These are phyloP conservation scores for Apotomis turbidana DNA, from an alignment of 2,888 invertebrate species.

Conservation along the genomic window DNA sequence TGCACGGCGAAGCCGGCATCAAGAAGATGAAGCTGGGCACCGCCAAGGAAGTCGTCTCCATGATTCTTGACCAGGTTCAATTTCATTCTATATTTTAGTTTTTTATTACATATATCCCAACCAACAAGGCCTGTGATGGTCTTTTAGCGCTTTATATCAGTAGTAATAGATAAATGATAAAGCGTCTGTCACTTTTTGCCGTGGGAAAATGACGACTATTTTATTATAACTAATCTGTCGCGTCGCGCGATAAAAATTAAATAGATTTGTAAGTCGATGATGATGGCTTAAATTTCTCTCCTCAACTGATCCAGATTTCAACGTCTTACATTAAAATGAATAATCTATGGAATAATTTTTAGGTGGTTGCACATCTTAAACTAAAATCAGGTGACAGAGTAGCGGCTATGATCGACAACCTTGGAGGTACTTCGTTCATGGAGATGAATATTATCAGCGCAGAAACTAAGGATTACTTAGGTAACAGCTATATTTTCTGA, in stretches of 20 bases:
- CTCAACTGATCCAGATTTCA: not conserved
- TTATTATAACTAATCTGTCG: too few relatives aligned
- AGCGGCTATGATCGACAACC: slow-evolving; percentile 89
- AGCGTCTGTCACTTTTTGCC: too few relatives aligned
- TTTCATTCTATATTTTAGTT: too few relatives aligned
- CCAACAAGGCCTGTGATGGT: too few relatives aligned
- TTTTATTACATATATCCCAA: too few relatives aligned
- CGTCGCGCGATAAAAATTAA: too few relatives aligned
- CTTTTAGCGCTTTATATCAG: too few relatives aligned
- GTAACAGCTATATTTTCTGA: slow-evolving; percentile 65
- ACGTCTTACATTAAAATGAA: too few relatives aligned
- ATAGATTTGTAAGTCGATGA: too few relatives aligned
- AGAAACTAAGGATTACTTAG: slow-evolving; percentile 86
- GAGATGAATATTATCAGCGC: slow-evolving; percentile 89
- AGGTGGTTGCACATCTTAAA: slow-evolving; percentile 69
- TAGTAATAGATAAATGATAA: too few relatives aligned
- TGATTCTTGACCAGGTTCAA: slow-evolving; percentile 76
- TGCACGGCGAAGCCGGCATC: slow-evolving; percentile 83
- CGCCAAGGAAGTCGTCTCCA: slow-evolving; percentile 73
- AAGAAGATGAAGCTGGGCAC: slow-evolving; percentile 72
- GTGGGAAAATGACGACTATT: too few relatives aligned
- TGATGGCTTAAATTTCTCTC: too few relatives aligned
- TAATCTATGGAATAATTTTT: slow-evolving; percentile 26
- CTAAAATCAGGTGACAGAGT: slow-evolving; percentile 72
- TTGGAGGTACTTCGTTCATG: slow-evolving; percentile 89